A percentile compares a stretch with the other conserved stretches of the same genome.
phyloP scores from a whole-genome alignment of 2,888 invertebrate genomes.

The Limenitis camilla region DNA sequence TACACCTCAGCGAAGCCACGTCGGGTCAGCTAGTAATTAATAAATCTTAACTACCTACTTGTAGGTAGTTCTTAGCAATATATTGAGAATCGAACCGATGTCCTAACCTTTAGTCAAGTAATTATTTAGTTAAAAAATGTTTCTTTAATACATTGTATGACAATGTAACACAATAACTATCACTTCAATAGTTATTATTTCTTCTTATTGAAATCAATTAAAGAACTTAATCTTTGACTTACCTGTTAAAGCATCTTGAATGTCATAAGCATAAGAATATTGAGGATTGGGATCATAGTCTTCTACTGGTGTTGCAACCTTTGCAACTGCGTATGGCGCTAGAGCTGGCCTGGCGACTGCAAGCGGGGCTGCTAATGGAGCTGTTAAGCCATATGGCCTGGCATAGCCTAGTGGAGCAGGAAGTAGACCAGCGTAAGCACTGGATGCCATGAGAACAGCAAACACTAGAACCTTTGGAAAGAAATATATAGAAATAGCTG shows the following conservation, averaged over 20 bases:
- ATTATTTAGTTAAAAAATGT: too few relatives aligned
- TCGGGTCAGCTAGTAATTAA: too few relatives aligned
- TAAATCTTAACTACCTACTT: too few relatives aligned
- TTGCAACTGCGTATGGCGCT: slow-evolving; percentile 41
- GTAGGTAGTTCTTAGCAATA: too few relatives aligned
- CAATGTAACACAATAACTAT: too few relatives aligned
- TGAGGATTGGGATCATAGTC: slow-evolving; percentile 78
- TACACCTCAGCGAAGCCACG: too few relatives aligned
- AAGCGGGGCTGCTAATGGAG: slow-evolving; percentile 36
- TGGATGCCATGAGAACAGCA: slow-evolving; percentile 49
- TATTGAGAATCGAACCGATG: too few relatives aligned
- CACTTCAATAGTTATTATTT: too few relatives aligned
- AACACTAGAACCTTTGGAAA: slow-evolving; percentile 45
- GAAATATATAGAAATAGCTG: too few relatives aligned
- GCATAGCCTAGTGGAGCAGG: slow-evolving; percentile 48
- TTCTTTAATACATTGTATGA: too few relatives aligned
- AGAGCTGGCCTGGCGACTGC: slow-evolving; percentile 45
- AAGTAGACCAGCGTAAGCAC: slow-evolving; percentile 42
- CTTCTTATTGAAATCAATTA: neutral
- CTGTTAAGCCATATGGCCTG: slow-evolving; percentile 35
- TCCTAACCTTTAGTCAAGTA: too few relatives aligned
- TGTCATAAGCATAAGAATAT: slow-evolving; percentile 80
- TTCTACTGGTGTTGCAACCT: slow-evolving; percentile 61
- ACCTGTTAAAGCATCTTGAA: slow-evolving; percentile 79
- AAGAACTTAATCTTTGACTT: slow-evolving; percentile 35